phyloP scores from a whole-genome alignment of 2,888 invertebrate species.

The Caenorhabditis sp. region DNA sequence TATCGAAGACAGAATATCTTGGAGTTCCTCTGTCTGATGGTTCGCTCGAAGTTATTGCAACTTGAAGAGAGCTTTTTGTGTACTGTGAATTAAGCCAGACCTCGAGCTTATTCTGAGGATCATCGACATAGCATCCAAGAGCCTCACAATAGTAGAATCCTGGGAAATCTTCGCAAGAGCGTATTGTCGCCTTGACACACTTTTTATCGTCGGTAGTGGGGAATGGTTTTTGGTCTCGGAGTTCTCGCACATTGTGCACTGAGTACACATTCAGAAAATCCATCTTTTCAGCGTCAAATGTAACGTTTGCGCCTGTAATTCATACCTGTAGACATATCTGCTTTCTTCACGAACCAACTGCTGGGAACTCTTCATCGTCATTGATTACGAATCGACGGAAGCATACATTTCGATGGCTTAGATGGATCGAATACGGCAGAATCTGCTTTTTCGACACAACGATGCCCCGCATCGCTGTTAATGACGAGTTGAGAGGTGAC shows the following conservation, averaged over 20 bases:
- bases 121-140: conserved; percentile 10
- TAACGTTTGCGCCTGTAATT: conserved; percentile 14
- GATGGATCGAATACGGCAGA: not conserved
- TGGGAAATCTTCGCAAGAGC: not conserved
- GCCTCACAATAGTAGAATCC: conserved; percentile 12
- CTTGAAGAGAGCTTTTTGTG: conserved; percentile 14
- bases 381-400: conserved; percentile 25
- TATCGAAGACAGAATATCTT: conserved; percentile 4
- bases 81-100: conserved; percentile 11
- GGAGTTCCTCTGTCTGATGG: conserved; percentile 22
- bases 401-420: conserved; percentile 3
- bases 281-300: conserved; percentile 21
- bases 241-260: not conserved
- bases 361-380: conserved; percentile 10
- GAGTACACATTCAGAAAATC: conserved; percentile 27
- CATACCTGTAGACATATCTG: not conserved
- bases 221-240: not conserved
- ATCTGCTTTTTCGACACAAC: conserved; percentile 26
- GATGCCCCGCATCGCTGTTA: conserved; percentile 23
- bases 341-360: conserved; percentile 6
- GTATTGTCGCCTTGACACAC: conserved; percentile 3
- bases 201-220: not conserved
- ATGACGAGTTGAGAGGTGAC: not conserved
- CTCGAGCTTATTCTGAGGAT: conserved; percentile 25
- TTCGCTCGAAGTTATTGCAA: conserved; percentile 7